Evolutionary conservation across 30 jellyfish, hydroid and myxozoan genomes (phyloP).

Genomic region (Cassiopea andromeda): DNA sequence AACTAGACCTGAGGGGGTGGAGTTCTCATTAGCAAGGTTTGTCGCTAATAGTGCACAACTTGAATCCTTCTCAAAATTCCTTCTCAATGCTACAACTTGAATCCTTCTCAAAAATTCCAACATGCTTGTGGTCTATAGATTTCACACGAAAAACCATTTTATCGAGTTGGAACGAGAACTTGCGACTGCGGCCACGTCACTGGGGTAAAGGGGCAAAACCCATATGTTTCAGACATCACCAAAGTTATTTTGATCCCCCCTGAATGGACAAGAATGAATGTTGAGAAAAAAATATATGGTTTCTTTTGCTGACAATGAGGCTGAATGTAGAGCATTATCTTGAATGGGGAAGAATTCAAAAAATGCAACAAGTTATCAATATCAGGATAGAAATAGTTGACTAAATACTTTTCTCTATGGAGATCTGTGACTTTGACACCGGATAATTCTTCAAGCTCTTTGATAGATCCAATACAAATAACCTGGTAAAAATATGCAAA

Average conservation of each 20-base stretch:
- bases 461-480: slow-evolving; percentile 94
- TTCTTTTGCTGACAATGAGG: not conserved
- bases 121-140: too few relatives aligned
- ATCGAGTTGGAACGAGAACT: too few relatives aligned
- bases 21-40: too few relatives aligned
- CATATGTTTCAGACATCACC: not conserved
- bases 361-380: not conserved
- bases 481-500: slow-evolving; percentile 53
- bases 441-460: slow-evolving; percentile 80
- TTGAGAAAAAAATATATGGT: not conserved
- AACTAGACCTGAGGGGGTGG: too few relatives aligned
- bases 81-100: too few relatives aligned
- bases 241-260: not conserved
- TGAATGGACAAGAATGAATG: not conserved
- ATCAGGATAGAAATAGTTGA: not conserved
- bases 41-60: too few relatives aligned
- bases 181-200: too few relatives aligned
- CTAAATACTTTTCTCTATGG: slow-evolving; percentile 85
- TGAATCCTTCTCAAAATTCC: too few relatives aligned
- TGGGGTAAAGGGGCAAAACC: not conserved
- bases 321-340: not conserved
- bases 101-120: too few relatives aligned
- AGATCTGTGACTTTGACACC: slow-evolving; percentile 88
- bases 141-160: too few relatives aligned
- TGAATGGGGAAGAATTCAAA: not conserved